Conservation (phyloP, 2,797 vertebrate genomes). For the Novumbra hubbsi region DNA sequence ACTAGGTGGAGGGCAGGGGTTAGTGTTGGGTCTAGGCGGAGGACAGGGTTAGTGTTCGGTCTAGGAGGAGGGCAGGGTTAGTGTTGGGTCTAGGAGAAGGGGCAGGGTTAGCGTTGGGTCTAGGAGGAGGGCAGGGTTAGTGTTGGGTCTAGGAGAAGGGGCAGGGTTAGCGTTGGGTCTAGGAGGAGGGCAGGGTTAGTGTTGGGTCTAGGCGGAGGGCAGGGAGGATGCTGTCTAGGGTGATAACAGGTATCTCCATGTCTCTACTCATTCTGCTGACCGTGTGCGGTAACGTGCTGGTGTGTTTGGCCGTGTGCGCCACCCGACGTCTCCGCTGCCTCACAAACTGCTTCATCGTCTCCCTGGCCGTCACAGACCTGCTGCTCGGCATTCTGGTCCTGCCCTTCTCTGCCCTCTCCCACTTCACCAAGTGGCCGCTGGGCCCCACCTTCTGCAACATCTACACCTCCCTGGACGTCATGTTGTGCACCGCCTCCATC, state of each 20-base stretch:
- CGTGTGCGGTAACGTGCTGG: conserved; percentile 87
- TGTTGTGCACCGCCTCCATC: conserved; percentile 96
- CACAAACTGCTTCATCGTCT: conserved; percentile 97
- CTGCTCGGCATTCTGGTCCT: conserved; percentile 92
- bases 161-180: background rate
- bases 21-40: no score
- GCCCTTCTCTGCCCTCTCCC: conserved; percentile 91
- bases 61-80: background rate
- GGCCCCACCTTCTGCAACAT: conserved; percentile 93
- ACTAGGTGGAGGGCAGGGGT: conserved; percentile 38
- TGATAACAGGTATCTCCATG: conserved; percentile 73
- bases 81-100: background rate
- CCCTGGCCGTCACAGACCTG: conserved; percentile 92
- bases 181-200: background rate
- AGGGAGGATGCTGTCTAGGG: conserved; percentile 64
- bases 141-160: no score
- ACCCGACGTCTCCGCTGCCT: conserved; percentile 86
- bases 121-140: background rate
- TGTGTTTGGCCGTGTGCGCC: conserved; percentile 87
- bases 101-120: background rate
- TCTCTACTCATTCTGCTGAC: conserved; percentile 83
- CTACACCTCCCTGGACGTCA: conserved; percentile 97
- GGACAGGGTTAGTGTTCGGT: background rate
- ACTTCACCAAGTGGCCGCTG: conserved; percentile 90
- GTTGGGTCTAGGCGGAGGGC: background rate